Base-by-base conservation (phyloP, 2,888 invertebrate genomes). In the Stenotaenia linearis region DNA sequence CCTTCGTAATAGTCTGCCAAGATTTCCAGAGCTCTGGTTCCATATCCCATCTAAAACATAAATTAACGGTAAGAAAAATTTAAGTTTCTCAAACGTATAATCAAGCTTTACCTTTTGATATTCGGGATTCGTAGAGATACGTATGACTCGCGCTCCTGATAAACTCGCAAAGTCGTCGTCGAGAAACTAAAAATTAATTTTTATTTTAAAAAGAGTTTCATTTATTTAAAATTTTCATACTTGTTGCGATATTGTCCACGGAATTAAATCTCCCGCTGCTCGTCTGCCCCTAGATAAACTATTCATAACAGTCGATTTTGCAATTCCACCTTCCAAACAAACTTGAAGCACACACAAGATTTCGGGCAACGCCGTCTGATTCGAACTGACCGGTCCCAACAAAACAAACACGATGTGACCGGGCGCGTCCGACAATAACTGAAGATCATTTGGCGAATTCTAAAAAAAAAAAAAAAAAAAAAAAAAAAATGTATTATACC, bases 361-460 rank as follows among this genome's bases (percentile, higher is more conserved):
- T 86, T 98, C 97, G 0, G 98, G 98, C 83, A 98, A 87, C 61
- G 89, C 84, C 79, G 91, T 91, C 76, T 84, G 85, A 83, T 90
- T 90, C 0, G 91, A 89, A 15, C 92, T 90, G 0, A 95, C 91
- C 0, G 98, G 98, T 0, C 94, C 94, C 81, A 98, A 88, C 50
- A 99, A 88, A 82, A 97, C 97, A 88, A 98, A 99, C 79, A 99
- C 87, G 86, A 97, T 95, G 88, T 99, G 99, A 0, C 97, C 97
- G 0, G 99, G 98, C 18, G 99, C 98, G 87, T 99, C 99, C 15
- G 98, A 96, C 88, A 99, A 90, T 90, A 99, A 92, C 88, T 99
- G 98, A 61, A 99, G 89, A 88, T 99, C 99, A 87, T 99, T 98
- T 0, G 99, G 99, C 80, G 95, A 95, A 88, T 99, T 99, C 91